A percentile compares a stretch with the other conserved stretches of the same genome.
phyloP scores from a whole-genome alignment of 1,140 invertebrate genomes.

The Bombyx mori region ASM3026992v2 NC_085111.1:14207001-14207500 shows the following conservation, averaged over 20 bases:
- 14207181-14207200: constrained; percentile 77
- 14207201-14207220: constrained; percentile 80
- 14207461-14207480: too few relatives aligned
- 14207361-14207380: too few relatives aligned
- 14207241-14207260: constrained; percentile 83
- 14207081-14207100: constrained; percentile 75
- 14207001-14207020: constrained; percentile 37
- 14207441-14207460: too few relatives aligned
- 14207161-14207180: constrained; percentile 76
- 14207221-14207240: constrained; percentile 86
- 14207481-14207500: too few relatives aligned
- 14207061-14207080: constrained; percentile 69
- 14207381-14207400: too few relatives aligned
- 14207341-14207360: too few relatives aligned
- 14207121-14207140: constrained; percentile 75
- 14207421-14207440: too few relatives aligned
- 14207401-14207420: too few relatives aligned
- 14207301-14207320: too few relatives aligned
- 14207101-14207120: constrained; percentile 76
- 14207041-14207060: constrained; percentile 80
- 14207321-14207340: too few relatives aligned
- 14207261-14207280: constrained; percentile 62
- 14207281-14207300: not conserved
- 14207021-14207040: constrained; percentile 77
- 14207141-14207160: constrained; percentile 77